A percentile compares a stretch with the other conserved stretches of the same genome.
Conservation (phyloP, 2,113 vertebrate species). For the Neofelis nebulosa region DNA sequence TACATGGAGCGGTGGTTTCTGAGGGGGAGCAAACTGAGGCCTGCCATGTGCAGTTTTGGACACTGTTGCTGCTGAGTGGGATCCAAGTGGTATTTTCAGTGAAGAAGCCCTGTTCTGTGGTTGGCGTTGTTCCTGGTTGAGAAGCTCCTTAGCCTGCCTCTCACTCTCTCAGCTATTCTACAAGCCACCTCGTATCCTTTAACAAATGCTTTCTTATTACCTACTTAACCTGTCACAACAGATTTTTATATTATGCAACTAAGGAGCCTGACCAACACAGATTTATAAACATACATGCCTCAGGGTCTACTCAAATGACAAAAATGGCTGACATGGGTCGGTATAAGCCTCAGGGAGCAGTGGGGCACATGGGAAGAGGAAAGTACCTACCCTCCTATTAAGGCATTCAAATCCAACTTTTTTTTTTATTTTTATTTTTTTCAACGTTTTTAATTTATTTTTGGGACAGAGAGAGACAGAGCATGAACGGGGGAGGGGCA, state of each 20-base stretch:
- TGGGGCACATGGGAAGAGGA: too few relatives aligned
- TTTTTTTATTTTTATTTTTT: too few relatives aligned
- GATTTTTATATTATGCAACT: not conserved
- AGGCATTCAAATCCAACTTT: not conserved
- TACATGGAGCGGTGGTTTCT: fast-evolving
- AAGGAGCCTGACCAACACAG: not conserved
- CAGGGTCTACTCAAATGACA: not conserved
- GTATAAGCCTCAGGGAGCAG: not conserved
- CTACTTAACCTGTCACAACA: not conserved
- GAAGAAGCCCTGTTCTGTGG: not conserved
- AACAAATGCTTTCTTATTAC: not conserved
- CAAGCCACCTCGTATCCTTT: not conserved
- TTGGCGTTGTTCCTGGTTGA: not conserved
- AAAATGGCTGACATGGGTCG: not conserved
- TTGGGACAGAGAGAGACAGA: too few relatives aligned
- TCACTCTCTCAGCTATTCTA: not conserved
- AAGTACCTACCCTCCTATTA: not conserved
- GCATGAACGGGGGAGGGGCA: too few relatives aligned
- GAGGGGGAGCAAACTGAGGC: not conserved
- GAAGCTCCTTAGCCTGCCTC: not conserved
- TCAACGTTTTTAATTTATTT: too few relatives aligned
- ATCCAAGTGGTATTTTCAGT: not conserved
- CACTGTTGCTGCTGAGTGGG: not conserved
- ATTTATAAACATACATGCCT: not conserved
- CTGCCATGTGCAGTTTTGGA: not conserved